These are phyloP conservation scores for Sitta carolinensis DNA, from an alignment of 2,797 vertebrate species.

Conservation along the genomic window DNA sequence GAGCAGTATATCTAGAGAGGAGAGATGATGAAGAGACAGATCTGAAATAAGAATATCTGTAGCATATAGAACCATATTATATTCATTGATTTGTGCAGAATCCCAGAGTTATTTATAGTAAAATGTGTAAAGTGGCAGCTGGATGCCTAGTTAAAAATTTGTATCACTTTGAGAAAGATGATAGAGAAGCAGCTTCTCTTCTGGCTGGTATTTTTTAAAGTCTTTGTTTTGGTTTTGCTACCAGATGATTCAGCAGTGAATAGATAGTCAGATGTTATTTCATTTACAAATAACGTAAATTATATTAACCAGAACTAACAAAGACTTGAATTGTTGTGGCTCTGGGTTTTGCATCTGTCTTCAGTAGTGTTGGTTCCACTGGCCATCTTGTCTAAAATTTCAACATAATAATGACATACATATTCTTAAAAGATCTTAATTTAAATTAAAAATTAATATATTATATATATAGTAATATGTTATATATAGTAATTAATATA, in stretches of 20 bases:
- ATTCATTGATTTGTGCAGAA: not conserved
- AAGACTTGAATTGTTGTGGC: not conserved
- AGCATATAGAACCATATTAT: not conserved
- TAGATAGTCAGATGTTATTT: not conserved
- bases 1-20: not conserved
- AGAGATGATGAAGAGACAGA: not conserved
- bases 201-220: not conserved
- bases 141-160: not conserved
- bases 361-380: not conserved
- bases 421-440: not conserved
- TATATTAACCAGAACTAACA: not conserved
- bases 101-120: not conserved
- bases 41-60: not conserved
- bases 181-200: not conserved
- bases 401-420: not conserved
- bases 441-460: not conserved
- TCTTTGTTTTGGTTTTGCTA: not conserved
- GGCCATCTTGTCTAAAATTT: not conserved
- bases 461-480: not conserved
- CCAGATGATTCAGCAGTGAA: not conserved
- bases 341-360: not conserved
- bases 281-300: not conserved
- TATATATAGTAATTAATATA: not conserved
- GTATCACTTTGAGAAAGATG: not conserved
- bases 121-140: not conserved